Evolutionary conservation across 2,797 vertebrate genomes (phyloP).

Genomic region (Gallinago solitaria): DNA sequence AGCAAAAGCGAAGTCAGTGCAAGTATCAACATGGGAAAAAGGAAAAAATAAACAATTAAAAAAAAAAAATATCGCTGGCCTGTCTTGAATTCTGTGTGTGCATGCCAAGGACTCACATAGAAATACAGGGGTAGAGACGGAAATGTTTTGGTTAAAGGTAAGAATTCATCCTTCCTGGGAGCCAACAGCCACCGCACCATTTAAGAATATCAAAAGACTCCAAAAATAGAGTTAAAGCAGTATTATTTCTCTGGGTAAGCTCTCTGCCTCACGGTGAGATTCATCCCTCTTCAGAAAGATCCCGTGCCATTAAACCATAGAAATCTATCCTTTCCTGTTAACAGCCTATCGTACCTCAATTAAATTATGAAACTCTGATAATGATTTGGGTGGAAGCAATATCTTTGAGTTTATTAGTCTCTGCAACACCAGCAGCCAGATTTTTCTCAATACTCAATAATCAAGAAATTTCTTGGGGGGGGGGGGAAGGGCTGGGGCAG

Average conservation of each 20-base stretch:
- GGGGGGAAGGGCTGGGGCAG: not conserved
- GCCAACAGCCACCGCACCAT: fast-evolving
- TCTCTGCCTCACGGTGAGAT: not conserved
- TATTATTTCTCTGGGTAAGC: not conserved
- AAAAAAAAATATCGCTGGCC: not conserved
- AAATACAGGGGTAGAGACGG: not conserved
- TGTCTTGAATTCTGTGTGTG: not conserved
- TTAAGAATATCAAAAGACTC: not conserved
- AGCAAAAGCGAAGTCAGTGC: not conserved
- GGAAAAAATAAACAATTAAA: too few species aligned
- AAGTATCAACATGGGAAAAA: not conserved
- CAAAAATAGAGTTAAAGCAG: not conserved
- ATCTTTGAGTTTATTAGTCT: not conserved
- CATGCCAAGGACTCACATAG: not conserved
- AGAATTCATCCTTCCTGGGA: not conserved
- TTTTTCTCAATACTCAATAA: not conserved
- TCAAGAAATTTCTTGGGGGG: not conserved
- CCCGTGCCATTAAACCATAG: not conserved
- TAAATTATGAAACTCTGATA: not conserved
- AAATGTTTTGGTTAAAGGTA: not conserved
- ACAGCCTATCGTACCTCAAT: not conserved
- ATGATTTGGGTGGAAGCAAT: not conserved
- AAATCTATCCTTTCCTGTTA: not conserved
- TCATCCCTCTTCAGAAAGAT: not conserved
- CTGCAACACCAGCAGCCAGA: not conserved